Conservation (phyloP, 2,888 invertebrate genomes). For the Falcaria lacertinaria region DNA sequence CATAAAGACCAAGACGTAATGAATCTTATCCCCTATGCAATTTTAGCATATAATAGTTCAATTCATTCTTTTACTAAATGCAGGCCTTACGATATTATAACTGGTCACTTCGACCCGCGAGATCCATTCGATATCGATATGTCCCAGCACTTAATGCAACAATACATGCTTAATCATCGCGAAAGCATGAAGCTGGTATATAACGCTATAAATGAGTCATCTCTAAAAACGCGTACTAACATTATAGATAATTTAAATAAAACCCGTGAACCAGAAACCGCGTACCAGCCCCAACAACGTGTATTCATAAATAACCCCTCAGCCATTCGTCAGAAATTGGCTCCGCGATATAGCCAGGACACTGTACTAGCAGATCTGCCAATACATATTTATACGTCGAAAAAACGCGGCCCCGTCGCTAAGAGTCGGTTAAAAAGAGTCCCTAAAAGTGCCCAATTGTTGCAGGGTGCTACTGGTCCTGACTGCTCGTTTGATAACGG, state of each 20-base stretch:
- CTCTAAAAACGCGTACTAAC: not conserved
- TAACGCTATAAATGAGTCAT: conserved; percentile 9
- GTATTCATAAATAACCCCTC: conserved; percentile 17
- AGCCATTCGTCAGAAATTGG: conserved; percentile 19
- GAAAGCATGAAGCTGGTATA: conserved; percentile 9
- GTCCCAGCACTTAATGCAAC: conserved; percentile 11
- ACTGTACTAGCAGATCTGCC: conserved; percentile 19
- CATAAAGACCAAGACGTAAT: conserved; percentile 1
- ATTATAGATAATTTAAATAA: conserved; percentile 13
- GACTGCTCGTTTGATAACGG: not conserved
- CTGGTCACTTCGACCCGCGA: conserved; percentile 20
- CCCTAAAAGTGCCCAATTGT: conserved; percentile 19
- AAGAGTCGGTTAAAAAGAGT: conserved; percentile 17
- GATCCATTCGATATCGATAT: conserved; percentile 15
- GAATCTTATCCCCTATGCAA: conserved; percentile 5
- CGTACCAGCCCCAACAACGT: conserved; percentile 14
- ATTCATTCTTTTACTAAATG: conserved; percentile 20
- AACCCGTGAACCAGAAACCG: conserved; percentile 13
- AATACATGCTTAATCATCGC: conserved; percentile 13
- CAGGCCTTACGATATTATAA: conserved; percentile 21
- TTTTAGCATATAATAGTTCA: conserved; percentile 17
- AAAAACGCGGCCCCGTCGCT: conserved; percentile 18
- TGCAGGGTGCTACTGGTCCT: conserved; percentile 16
- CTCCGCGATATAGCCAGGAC: conserved; percentile 20
- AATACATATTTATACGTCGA: conserved; percentile 22